Evolutionary conservation across 2,113 vertebrate species (phyloP).

Genomic region (Capra hircus): DNA sequence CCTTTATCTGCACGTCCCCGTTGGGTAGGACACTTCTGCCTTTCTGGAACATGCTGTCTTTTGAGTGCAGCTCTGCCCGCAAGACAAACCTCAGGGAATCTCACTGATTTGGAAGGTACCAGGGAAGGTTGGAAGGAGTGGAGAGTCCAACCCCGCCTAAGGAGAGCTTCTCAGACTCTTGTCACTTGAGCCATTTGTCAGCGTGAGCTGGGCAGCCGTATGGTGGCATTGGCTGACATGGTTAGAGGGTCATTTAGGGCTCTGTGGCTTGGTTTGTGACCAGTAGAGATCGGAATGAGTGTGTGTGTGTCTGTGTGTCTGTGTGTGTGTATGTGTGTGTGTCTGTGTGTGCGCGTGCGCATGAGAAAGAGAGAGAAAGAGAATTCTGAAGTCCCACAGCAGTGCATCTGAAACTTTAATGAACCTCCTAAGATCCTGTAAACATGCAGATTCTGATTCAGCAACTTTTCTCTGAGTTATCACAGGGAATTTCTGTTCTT

Average conservation of each 20-base stretch:
- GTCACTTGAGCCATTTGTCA: background rate
- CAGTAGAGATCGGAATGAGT: background rate
- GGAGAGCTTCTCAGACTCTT: background rate
- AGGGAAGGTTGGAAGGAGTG: background rate
- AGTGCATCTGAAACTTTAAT: background rate
- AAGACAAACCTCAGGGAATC: background rate
- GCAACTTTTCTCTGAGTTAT: background rate
- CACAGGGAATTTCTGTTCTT: background rate
- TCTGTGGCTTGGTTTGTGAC: background rate
- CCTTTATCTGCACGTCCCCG: fast-evolving
- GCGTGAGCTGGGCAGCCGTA: background rate
- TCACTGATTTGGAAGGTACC: background rate
- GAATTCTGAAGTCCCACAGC: background rate
- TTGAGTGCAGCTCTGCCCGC: background rate
- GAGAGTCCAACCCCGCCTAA: background rate
- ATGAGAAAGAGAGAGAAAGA: background rate
- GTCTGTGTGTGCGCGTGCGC: fast-evolving
- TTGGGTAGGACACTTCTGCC: background rate
- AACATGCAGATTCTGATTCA: background rate
- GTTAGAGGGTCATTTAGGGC: background rate
- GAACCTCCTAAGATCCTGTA: background rate
- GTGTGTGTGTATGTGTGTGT: too few relatives aligned
- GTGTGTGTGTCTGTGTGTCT: background rate
- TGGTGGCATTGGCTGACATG: too few relatives aligned
- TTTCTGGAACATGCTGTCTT: background rate